A percentile compares a stretch with the other conserved stretches of the same genome.
Conservation (phyloP, 2,113 vertebrate species). For the Pluvianellus socialis region DNA sequence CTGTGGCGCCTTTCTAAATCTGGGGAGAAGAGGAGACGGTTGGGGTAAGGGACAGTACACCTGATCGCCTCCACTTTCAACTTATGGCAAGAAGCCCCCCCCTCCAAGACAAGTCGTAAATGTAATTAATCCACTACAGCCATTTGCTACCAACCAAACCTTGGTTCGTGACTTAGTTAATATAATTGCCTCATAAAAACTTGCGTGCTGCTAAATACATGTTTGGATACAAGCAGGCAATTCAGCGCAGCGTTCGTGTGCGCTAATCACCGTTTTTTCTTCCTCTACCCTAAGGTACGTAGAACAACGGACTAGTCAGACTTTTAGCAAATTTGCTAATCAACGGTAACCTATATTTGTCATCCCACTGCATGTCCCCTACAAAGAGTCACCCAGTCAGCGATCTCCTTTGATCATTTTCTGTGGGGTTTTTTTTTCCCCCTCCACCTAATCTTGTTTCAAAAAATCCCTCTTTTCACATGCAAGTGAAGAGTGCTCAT, state of each 20-base stretch:
- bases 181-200: conserved; percentile 44
- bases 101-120: background rate
- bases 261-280: background rate
- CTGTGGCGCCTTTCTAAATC: background rate
- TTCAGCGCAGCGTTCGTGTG: background rate
- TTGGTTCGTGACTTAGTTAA: background rate
- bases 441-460: background rate
- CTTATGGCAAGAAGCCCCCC: background rate
- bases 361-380: background rate
- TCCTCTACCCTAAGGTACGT: background rate
- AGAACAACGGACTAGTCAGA: background rate
- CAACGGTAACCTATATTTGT: background rate
- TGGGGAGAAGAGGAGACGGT: background rate
- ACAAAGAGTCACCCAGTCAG: background rate
- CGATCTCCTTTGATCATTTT: background rate
- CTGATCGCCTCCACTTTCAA: background rate
- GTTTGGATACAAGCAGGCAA: conserved; percentile 32
- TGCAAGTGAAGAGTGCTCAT: background rate
- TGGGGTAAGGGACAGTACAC: background rate
- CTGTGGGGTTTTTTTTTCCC: background rate
- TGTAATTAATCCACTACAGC: conserved; percentile 19
- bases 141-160: conserved; percentile 26
- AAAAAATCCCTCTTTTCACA: background rate
- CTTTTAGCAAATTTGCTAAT: background rate
- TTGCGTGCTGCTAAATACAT: conserved; percentile 34